A percentile compares a stretch with the other conserved stretches of the same genome.
Conservation (phyloP, 2,113 vertebrate species). For the Symphodus melops region DNA sequence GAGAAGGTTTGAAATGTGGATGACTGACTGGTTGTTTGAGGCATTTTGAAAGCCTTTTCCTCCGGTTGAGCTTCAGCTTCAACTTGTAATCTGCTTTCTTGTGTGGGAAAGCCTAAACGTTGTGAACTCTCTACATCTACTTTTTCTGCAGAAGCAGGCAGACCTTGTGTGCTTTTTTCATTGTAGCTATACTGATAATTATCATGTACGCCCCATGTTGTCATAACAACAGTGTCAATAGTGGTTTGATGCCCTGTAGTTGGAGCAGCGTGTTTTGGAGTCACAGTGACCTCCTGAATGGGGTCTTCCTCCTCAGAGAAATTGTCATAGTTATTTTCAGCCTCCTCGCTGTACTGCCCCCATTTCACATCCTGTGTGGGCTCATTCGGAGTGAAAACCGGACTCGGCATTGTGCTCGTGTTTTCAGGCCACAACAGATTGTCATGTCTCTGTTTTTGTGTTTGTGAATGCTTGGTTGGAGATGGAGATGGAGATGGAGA, state of each 20-base stretch:
- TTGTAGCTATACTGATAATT: constrained; percentile 8
- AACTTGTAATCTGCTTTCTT: constrained; percentile 35
- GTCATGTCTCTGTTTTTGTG: constrained; percentile 2
- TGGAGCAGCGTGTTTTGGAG: constrained; percentile 16
- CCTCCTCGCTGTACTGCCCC: constrained; percentile 9
- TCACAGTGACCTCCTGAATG: constrained; percentile 28
- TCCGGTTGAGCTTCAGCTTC: constrained; percentile 29
- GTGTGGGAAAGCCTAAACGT: not conserved
- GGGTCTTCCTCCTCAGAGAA: constrained; percentile 39
- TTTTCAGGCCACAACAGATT: constrained; percentile 32
- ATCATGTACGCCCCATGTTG: not conserved
- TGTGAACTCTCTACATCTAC: constrained; percentile 23
- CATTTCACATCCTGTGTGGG: constrained; percentile 34
- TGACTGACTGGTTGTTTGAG: constrained; percentile 26
- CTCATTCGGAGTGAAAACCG: constrained; percentile 27
- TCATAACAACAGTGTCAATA: not conserved
- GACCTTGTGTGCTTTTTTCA: not conserved
- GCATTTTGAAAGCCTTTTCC: constrained; percentile 28
- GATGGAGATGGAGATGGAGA: constrained; percentile 31
- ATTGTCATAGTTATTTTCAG: constrained; percentile 23
- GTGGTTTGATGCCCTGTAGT: not conserved
- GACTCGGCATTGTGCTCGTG: constrained; percentile 10
- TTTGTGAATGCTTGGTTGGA: constrained; percentile 39
- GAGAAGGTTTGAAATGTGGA: constrained; percentile 14
- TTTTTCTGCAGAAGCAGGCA: constrained; percentile 19